Evolutionary conservation across 2,113 vertebrate genomes (phyloP).

Genomic region (Pituophis catenifer): DNA sequence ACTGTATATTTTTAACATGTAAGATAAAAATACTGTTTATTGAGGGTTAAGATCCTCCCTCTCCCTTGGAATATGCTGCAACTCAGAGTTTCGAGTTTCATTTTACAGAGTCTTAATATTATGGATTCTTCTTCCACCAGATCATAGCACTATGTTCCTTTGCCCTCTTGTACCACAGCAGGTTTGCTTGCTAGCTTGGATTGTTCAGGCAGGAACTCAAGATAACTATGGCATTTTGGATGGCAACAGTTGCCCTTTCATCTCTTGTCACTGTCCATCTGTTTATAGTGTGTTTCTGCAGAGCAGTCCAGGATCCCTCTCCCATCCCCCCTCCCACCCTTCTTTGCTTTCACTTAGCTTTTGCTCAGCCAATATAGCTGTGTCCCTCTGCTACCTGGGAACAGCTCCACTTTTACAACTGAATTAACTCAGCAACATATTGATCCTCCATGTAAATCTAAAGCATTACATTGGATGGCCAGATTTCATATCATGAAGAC

Average conservation of each 20-base stretch:
- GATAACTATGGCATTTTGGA: not conserved
- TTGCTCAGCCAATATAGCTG: not conserved
- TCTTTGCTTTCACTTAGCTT: not conserved
- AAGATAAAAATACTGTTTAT: not conserved
- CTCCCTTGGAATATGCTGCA: not conserved
- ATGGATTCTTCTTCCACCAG: not conserved
- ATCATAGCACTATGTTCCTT: not conserved
- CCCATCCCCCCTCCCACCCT: not conserved
- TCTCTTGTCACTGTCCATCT: conserved; percentile 4
- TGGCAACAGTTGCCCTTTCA: not conserved
- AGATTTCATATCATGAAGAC: not conserved
- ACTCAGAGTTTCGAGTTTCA: not conserved
- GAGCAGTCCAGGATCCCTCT: not conserved
- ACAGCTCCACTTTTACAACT: not conserved
- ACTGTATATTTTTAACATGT: not conserved
- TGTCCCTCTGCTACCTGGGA: not conserved
- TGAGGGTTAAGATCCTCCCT: not conserved
- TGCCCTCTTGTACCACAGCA: not conserved
- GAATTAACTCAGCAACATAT: not conserved
- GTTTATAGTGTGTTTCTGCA: not conserved
- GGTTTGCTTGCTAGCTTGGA: not conserved
- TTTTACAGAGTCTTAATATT: not conserved
- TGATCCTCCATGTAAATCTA: not conserved
- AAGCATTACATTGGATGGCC: not conserved
- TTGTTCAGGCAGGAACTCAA: not conserved